Base-by-base conservation (phyloP, 1,140 invertebrate genomes). In the Zophobas morio region DNA sequence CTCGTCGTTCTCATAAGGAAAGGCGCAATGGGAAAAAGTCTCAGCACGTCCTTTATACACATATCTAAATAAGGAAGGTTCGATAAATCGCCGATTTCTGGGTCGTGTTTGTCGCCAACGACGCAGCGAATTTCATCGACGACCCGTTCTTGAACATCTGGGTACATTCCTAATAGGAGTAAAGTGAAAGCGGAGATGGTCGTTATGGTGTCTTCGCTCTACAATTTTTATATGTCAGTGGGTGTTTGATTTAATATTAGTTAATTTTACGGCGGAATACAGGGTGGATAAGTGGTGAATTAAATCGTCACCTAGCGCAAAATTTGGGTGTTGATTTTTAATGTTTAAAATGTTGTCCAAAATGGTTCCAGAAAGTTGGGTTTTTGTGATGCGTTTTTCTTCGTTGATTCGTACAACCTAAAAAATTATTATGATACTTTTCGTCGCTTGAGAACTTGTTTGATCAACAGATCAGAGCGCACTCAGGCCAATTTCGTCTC, bases 271-370 rank as follows among this genome's bases (percentile, higher is more conserved):
- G 2, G 81, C 81, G 1, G 78, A 51, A 74, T 77, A 76, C 32
- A 82, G 73, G 0, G 81, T 82, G n/a, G 54, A 5, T 5, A 81
- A n/a, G 53, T 82, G 79, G 54, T 82, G 40, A 1, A 63, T 5
- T 6, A 79, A 56, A 6, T 75, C 72, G 60, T 81, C 60, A 42
- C 77, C 56, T 34, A 3, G 5, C 8, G 46, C 60, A 8, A 66
- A 20, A 1, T 76, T 1, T 32, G 8, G 1, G 6, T 46, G 20
- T 5, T 76, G 51, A 33, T 74, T 57, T 6, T n/a, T 36, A 5
- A 36, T 36, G 32, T 70, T 1, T 72, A 1, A 60, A 54, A 79
- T 79, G 74, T 53, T 75, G 40, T 60, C 57, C 6, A 42, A 34
- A 54, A 72, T 5, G 34, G 20, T 0, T n/a, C 32, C 32, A n/a